phyloP scores from a whole-genome alignment of 2,888 invertebrate species.

The Drosophila macrospina region DNA sequence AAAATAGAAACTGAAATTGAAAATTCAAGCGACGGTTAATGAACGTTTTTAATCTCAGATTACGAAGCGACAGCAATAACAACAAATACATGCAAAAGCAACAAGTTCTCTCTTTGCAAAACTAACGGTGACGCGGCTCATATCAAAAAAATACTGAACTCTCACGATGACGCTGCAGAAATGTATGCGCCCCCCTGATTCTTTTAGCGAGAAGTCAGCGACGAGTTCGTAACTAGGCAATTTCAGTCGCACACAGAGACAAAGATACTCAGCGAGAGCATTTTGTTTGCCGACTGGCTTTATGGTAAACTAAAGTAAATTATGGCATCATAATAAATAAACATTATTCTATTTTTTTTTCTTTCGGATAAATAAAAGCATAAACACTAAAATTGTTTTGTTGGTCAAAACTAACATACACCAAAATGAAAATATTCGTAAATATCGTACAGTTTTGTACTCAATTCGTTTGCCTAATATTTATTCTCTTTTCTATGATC shows the following conservation, averaged over 20 bases:
- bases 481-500: background rate
- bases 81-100: constrained; percentile 37
- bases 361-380: constrained; percentile 24
- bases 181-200: constrained; percentile 50
- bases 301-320: constrained; percentile 37
- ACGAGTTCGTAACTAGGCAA: constrained; percentile 25
- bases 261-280: constrained; percentile 4
- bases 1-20: constrained; percentile 33
- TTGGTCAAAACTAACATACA: background rate
- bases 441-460: background rate
- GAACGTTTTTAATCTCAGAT: constrained; percentile 66
- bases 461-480: background rate
- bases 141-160: constrained; percentile 57
- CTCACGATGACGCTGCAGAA: constrained; percentile 73
- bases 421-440: constrained; percentile 5
- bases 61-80: constrained; percentile 44
- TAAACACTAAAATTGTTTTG: constrained; percentile 11
- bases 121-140: constrained; percentile 68
- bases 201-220: constrained; percentile 19
- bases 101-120: constrained; percentile 40
- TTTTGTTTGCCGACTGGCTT: constrained; percentile 24
- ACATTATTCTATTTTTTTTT: constrained; percentile 4
- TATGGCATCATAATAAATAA: constrained; percentile 32
- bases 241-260: constrained; percentile 19
- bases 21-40: constrained; percentile 34